Evolutionary conservation across 2,797 vertebrate species (phyloP).

Genomic region (Iguana delicatissima): DNA sequence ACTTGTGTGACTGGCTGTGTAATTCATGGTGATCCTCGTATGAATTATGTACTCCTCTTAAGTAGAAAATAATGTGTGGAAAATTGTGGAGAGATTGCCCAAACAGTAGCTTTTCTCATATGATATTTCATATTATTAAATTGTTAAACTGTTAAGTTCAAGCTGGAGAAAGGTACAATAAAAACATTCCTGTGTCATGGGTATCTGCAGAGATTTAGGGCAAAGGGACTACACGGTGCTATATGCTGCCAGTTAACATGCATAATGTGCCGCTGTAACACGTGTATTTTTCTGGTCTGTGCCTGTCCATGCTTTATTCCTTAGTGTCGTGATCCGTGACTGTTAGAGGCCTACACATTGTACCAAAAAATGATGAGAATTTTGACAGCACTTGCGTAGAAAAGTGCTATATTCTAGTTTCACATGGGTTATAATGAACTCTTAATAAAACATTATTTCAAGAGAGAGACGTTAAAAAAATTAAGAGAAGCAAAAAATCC

Average conservation of each 20-base stretch:
- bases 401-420: neutral
- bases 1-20: neutral
- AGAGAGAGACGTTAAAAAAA: neutral
- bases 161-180: neutral
- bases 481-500: neutral
- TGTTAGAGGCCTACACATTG: neutral
- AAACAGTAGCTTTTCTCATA: neutral
- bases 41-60: neutral
- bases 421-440: neutral
- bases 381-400: neutral
- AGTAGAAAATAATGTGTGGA: neutral
- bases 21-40: neutral
- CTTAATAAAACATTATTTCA: neutral
- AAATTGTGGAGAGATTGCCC: neutral
- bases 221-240: neutral
- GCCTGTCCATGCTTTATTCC: neutral
- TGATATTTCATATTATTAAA: neutral
- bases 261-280: neutral
- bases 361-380: neutral
- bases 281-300: neutral
- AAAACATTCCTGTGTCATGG: neutral
- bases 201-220: neutral
- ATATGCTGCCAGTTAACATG: neutral
- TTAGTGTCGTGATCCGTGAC: neutral
- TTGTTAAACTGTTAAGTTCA: neutral